These are phyloP conservation scores for Noctua comes DNA, from an alignment of 2,888 invertebrate species.

Conservation along the genomic window DNA sequence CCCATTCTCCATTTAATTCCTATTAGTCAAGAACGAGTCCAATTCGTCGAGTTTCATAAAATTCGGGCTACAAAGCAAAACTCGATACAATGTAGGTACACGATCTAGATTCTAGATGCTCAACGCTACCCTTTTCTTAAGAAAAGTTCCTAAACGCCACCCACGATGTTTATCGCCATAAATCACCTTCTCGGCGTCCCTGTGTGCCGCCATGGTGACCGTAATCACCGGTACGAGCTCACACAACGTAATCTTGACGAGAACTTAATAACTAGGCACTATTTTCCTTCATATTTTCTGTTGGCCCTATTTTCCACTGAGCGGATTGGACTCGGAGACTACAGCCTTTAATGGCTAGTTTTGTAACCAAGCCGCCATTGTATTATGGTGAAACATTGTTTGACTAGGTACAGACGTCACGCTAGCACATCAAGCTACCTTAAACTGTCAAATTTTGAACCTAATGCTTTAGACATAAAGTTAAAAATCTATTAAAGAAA, in stretches of 20 bases:
- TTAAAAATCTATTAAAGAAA: no score
- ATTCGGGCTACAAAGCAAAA: neutral
- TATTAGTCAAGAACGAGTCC: neutral
- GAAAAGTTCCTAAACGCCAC: constrained; percentile 9
- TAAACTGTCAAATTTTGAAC: no score
- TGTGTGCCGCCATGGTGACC: constrained; percentile 22
- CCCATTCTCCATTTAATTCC: neutral
- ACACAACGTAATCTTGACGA: constrained; percentile 39
- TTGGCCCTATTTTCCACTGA: constrained; percentile 15
- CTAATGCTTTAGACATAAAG: no score
- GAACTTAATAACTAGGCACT: constrained; percentile 12
- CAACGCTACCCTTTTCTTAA: constrained; percentile 2
- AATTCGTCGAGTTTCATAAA: neutral
- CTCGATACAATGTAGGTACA: neutral
- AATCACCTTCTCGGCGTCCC: constrained; percentile 32
- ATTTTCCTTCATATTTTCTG: constrained; percentile 26
- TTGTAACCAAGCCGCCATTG: neutral
- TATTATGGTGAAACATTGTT: neutral
- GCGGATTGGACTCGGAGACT: neutral
- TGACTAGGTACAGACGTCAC: neutral
- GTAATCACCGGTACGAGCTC: constrained; percentile 31
- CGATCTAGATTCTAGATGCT: neutral
- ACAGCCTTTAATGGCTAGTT: neutral
- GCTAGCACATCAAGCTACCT: no score
- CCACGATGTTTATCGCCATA: constrained; percentile 31